Base-by-base conservation (phyloP, 1,140 invertebrate genomes). In the Dreissena polymorpha region DNA sequence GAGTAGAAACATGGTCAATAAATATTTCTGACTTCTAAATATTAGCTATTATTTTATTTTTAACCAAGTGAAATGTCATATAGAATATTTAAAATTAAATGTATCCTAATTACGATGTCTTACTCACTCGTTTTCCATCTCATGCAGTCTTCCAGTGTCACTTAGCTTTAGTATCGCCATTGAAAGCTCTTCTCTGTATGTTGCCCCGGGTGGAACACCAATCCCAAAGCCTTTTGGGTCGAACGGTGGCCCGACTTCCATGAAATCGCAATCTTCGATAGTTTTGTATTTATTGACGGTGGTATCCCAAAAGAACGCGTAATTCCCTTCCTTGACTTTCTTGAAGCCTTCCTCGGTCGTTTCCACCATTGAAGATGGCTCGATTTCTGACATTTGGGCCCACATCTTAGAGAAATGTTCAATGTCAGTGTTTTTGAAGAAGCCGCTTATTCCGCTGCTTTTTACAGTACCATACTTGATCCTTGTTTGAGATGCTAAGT, bases 331-430 rank as follows among this genome's bases (percentile, higher is more conserved):
- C 71, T 90, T 90, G 13, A 92, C 92, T 80, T 90, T 89, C 49
- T 84, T 71, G 63, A 89, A 91, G 0, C 91, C 91, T 68, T 89
- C 86, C 27, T 86, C 84, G 13, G 87, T 89, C 21, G 85, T 91
- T 49, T 83, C 85, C 13, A 91, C 88, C 86, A 92, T 91, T 63
- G 89, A 91, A 12, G 87, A 87, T 0, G 90, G 89, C 1, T 91
- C 89, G 21, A 92, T 83, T 80, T 91, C 90, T 0, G 89, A 89
- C 91, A 92, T 92, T 53, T 90, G 89, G 16, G 88, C 87, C 98
- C 98, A 99, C 98, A 99, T 99, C 93, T 98, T 98, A 90, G 98
- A 95, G 93, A 99, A 99, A 55, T 97, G 98, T 23, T 96, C 97
- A 82, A 99, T 98, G 93, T 97, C 98, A 0, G 98, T 98, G 90